These are phyloP conservation scores for Rhynchotus rufescens DNA, from an alignment of 2,797 vertebrate species.

Conservation along the genomic window DNA sequence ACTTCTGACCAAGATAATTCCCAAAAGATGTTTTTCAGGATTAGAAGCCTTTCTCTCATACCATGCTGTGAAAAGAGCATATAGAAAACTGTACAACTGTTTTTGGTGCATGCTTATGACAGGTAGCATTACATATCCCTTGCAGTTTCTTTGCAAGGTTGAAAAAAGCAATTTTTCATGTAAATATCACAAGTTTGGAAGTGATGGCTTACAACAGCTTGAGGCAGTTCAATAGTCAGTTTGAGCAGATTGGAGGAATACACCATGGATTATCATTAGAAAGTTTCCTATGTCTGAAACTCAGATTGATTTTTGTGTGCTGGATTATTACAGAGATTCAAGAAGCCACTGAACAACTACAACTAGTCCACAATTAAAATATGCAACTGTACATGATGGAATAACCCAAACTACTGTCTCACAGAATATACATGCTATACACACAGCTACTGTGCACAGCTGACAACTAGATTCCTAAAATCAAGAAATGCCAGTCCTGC, in stretches of 20 bases:
- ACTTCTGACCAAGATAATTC: not conserved
- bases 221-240: not conserved
- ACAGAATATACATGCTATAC: not conserved
- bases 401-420: not conserved
- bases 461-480: not conserved
- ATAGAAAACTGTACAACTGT: not conserved
- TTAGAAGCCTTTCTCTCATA: not conserved
- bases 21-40: not conserved
- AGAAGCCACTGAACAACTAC: not conserved
- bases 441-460: not conserved
- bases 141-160: not conserved
- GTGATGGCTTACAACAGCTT: not conserved
- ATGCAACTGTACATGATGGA: not conserved
- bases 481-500: not conserved
- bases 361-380: not conserved
- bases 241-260: not conserved
- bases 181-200: not conserved
- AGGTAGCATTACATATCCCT: not conserved
- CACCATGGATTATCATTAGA: not conserved
- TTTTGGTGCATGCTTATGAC: not conserved
- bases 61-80: fast-evolving
- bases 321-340: not conserved
- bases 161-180: not conserved
- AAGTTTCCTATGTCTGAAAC: not conserved
- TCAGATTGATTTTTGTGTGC: not conserved